Conservation (phyloP, 2,797 vertebrate species). For the Syncerus caffer region DNA sequence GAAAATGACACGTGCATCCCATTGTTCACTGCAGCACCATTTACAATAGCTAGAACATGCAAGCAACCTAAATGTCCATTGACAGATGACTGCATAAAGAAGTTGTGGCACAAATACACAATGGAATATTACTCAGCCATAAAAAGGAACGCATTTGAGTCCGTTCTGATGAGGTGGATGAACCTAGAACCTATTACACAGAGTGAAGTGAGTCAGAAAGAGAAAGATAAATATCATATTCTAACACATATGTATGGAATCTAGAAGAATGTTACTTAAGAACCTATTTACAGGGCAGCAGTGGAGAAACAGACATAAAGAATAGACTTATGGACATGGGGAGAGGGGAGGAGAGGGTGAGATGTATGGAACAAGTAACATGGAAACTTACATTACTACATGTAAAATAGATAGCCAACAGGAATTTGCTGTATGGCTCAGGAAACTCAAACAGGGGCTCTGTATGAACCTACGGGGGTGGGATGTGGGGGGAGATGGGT, state of each 20-base stretch:
- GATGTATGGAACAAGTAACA: too few species aligned
- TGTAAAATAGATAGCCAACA: too few species aligned
- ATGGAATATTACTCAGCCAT: background rate
- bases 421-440: too few species aligned
- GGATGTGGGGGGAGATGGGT: background rate
- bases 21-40: background rate
- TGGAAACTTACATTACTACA: too few species aligned
- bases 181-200: background rate
- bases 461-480: background rate
- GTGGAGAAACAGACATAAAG: background rate
- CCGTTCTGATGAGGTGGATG: background rate
- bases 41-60: background rate
- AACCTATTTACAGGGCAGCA: background rate
- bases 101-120: background rate
- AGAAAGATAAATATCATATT: background rate
- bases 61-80: background rate
- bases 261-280: background rate
- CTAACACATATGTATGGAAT: background rate
- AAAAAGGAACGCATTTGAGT: fast-evolving
- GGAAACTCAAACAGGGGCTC: too few species aligned
- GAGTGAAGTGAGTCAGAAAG: background rate
- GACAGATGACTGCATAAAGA: background rate
- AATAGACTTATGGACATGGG: background rate
- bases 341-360: too few species aligned
- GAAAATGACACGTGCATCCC: background rate